Conservation (phyloP, 2,113 vertebrate species). For the Corvus cornix region DNA sequence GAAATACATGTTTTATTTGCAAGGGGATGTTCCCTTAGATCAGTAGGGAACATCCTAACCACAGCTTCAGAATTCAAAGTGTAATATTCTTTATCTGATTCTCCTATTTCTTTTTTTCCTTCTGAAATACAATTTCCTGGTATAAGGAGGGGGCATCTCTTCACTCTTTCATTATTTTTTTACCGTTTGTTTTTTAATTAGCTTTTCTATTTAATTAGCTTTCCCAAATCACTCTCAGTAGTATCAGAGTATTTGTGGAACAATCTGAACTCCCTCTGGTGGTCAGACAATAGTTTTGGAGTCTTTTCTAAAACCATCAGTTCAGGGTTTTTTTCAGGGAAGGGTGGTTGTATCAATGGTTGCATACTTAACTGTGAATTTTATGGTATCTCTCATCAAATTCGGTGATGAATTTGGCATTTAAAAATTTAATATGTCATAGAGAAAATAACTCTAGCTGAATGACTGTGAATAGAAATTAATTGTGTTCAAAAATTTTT, state of each 20-base stretch:
- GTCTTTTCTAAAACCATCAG: neutral
- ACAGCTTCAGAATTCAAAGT: neutral
- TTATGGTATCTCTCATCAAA: neutral
- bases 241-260: neutral
- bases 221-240: neutral
- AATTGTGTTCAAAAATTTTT: neutral
- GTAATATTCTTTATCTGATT: neutral
- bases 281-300: neutral
- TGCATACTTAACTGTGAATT: neutral
- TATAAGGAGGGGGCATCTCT: neutral
- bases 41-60: neutral
- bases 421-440: neutral
- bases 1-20: neutral
- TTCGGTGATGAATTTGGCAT: neutral
- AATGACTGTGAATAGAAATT: neutral
- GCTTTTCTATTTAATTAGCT: neutral
- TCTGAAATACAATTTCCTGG: neutral
- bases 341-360: neutral
- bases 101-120: neutral
- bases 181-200: neutral
- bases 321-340: neutral
- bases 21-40: neutral
- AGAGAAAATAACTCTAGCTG: neutral
- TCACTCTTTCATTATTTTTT: neutral
- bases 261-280: slow-evolving; percentile 33